Evolutionary conservation across 2,113 vertebrate species (phyloP).

Genomic region (Protomyctophum bolini): DNA sequence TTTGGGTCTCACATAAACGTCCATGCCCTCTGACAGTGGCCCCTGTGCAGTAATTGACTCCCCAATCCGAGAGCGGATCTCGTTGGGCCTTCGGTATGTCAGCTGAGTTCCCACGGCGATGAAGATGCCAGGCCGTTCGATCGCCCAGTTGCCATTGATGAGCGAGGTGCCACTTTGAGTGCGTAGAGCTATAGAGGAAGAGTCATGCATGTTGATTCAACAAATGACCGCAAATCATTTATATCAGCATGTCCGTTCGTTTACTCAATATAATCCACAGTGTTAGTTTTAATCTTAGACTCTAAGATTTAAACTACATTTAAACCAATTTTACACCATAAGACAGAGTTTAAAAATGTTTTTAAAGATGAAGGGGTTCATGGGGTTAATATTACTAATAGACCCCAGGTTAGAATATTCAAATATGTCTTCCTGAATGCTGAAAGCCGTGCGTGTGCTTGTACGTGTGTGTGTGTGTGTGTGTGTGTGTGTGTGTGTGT

Average conservation of each 20-base stretch:
- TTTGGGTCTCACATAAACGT: slow-evolving; percentile 72
- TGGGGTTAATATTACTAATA: no score
- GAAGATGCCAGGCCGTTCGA: slow-evolving; percentile 88
- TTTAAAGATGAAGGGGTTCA: neutral
- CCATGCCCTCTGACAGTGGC: slow-evolving; percentile 87
- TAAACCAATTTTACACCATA: no score
- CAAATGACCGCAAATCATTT: neutral
- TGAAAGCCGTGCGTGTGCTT: neutral
- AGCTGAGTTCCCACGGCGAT: slow-evolving; percentile 87
- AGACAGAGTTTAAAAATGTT: no score
- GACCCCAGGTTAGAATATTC: no score
- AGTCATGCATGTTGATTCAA: neutral
- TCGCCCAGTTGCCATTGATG: slow-evolving; percentile 94
- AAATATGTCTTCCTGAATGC: no score
- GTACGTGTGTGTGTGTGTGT: slow-evolving; percentile 4
- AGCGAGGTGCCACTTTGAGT: slow-evolving; percentile 86
- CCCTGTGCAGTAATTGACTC: slow-evolving; percentile 90
- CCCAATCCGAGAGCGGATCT: slow-evolving; percentile 89
- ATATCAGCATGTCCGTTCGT: neutral
- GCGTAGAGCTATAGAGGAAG: slow-evolving; percentile 78
- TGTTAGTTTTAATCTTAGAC: neutral
- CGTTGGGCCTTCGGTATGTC: slow-evolving; percentile 89
- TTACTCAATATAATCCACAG: neutral
- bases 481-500: neutral
- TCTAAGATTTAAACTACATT: no score